Evolutionary conservation across 2,113 vertebrate genomes (phyloP), one percentile per base, ranked within the genome.

Genomic region (Pholis gunnellus): DNA sequence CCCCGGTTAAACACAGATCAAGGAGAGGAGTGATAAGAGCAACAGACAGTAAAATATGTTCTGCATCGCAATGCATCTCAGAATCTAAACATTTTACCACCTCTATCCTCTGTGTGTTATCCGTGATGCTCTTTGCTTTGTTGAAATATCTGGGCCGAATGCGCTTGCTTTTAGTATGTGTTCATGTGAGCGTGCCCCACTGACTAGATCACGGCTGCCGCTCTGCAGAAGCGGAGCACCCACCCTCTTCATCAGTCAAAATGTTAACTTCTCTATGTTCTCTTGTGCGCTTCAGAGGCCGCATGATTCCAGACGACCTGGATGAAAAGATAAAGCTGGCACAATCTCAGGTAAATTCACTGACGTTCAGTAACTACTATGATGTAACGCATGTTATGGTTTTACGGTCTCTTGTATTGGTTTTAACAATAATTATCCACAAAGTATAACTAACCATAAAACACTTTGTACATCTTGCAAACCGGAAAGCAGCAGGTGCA

Each of bases 231-330:
- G 18, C 7, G 17, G 22, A 18, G 48, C 48, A 52, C 48, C 48
- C 48, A 52, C 18, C 1, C 18, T 50, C 18, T 14, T 15, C 1
- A 34, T 60, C 5, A 59, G 10, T 22, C 3, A 27, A 72, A 66
- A 15, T 29, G 4, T 22, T 70, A 40, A 5, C 38, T 59, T 71
- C 18, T 38, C 36, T 61, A 11, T 4, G 0, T 40, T 90, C 79
- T 61, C 50, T 80, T n/a, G 81, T 86, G 65, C 82, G 25, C 72
- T 72, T 56, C 77, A 98, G 97, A 80, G 97, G 97, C 40, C 95
- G 89, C 73, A 98, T 99, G 96, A 95, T 96, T 77, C 95, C 97
- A 0, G 94, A 96, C 60, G 96, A 98, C 87, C 94, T 99, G 82
- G 96, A 97, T 79, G 94, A 93, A 88, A 96, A 97, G 90, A 97